Conservation (phyloP, 2,113 vertebrate genomes). For the Suricata suricatta region DNA sequence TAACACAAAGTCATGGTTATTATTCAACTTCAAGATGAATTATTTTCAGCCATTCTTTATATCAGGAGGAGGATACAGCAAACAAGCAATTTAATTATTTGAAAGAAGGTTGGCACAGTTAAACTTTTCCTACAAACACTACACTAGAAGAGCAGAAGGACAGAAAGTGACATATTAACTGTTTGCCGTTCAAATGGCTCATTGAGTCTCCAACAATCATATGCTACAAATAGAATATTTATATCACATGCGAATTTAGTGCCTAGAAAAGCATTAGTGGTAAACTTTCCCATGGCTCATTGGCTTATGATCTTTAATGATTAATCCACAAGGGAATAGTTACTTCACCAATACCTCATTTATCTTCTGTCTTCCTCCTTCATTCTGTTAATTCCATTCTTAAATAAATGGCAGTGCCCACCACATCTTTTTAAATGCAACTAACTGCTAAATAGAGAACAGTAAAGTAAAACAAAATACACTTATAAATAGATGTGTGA, state of each 20-base stretch:
- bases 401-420: background rate
- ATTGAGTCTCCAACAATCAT: background rate
- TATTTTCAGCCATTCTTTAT: slow-evolving; percentile 53
- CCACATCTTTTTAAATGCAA: slow-evolving; percentile 38
- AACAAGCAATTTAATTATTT: slow-evolving; percentile 57
- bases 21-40: slow-evolving; percentile 61
- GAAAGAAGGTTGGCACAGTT: slow-evolving; percentile 45
- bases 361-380: background rate
- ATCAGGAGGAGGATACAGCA: slow-evolving; percentile 4
- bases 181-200: slow-evolving; percentile 39
- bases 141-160: slow-evolving; percentile 19
- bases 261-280: background rate
- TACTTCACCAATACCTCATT: background rate
- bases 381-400: background rate
- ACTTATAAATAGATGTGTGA: background rate
- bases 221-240: slow-evolving; percentile 16
- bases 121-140: slow-evolving; percentile 49
- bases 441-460: background rate
- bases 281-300: background rate
- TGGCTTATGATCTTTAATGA: background rate
- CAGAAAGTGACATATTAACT: slow-evolving; percentile 9
- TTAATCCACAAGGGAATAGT: background rate
- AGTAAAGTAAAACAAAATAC: background rate
- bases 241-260: slow-evolving; percentile 28
- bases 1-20: slow-evolving; percentile 30